phyloP scores from a whole-genome alignment of 1,140 invertebrate genomes.

The Lysiphlebus fabarum region DNA sequence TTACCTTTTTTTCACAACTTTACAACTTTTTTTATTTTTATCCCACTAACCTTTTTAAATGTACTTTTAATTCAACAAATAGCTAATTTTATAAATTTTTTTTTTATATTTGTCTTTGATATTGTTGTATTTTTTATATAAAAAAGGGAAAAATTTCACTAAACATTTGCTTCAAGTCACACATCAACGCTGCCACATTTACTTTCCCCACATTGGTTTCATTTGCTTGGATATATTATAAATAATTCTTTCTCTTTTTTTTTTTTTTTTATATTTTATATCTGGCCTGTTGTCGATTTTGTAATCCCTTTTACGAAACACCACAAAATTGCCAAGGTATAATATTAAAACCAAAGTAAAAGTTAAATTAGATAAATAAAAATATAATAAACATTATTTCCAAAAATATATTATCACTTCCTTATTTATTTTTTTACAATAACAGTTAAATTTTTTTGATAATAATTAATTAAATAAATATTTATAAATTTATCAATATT shows the following conservation, averaged over 20 bases:
- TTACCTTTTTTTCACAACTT: neutral
- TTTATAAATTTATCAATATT: too few relatives aligned
- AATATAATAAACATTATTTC: constrained; percentile 11
- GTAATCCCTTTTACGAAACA: constrained; percentile 52
- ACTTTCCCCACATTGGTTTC: constrained; percentile 23
- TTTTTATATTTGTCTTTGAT: neutral
- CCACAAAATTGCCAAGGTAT: constrained; percentile 23
- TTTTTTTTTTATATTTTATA: constrained; percentile 24
- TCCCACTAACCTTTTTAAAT: constrained; percentile 46
- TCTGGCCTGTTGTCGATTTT: constrained; percentile 39
- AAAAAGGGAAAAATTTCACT: neutral
- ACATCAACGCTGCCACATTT: constrained; percentile 20
- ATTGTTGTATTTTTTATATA: neutral
- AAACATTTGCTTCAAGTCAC: neutral
- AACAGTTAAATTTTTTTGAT: too few relatives aligned
- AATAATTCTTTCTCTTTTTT: constrained; percentile 21
- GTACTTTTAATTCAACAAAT: constrained; percentile 41
- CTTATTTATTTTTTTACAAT: constrained; percentile 5
- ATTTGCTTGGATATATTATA: neutral
- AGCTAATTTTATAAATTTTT: neutral
- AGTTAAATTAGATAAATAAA: neutral
- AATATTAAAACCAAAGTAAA: constrained; percentile 3
- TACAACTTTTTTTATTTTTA: constrained; percentile 2
- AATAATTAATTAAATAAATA: too few relatives aligned
- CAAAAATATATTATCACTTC: constrained; percentile 15